Conservation (phyloP, 2,113 vertebrate species). For the Marcusenius ussheri region DNA sequence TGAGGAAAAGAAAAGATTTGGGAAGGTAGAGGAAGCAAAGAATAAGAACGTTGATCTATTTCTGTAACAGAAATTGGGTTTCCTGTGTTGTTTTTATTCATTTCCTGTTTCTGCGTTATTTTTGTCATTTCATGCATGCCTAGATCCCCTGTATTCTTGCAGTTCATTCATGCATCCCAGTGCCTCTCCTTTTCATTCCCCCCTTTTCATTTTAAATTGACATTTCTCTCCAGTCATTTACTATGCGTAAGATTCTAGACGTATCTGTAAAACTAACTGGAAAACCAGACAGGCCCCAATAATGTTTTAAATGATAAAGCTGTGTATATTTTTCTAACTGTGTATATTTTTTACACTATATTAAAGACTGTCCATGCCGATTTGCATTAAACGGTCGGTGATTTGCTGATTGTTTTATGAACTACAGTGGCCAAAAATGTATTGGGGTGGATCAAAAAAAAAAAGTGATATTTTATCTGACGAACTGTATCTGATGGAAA, state of each 20-base stretch:
- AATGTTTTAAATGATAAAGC: not conserved
- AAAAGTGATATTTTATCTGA: not conserved
- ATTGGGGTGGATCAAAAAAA: not conserved
- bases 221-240: not conserved
- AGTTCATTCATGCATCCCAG: not conserved
- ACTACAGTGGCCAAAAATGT: not conserved
- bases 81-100: slow-evolving; percentile 8
- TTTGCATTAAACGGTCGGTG: not conserved
- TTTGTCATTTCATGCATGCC: not conserved
- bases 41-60: slow-evolving; percentile 15
- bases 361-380: not conserved
- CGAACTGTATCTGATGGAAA: not conserved
- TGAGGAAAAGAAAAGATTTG: slow-evolving; percentile 5
- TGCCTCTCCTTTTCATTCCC: not conserved
- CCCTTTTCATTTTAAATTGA: not conserved
- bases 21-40: not conserved
- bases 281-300: not conserved
- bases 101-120: slow-evolving; percentile 19
- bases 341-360: not conserved
- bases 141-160: not conserved
- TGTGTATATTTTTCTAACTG: not conserved
- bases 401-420: not conserved
- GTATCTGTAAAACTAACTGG: not conserved
- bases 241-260: not conserved
- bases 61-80: slow-evolving; percentile 14